Evolutionary conservation across 2,888 invertebrate genomes (phyloP).

Genomic region (Halocaridina rubra): DNA sequence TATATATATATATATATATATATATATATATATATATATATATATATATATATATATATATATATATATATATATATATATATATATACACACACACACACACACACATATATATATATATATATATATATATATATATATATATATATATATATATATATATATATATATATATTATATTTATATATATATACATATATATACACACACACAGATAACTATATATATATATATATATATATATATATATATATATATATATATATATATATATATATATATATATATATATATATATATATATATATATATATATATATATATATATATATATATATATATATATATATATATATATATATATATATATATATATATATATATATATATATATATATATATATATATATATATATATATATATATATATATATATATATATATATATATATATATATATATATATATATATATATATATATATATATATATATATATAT

Average conservation of each 20-base stretch:
- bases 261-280: not conserved
- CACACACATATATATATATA: constrained; percentile 1
- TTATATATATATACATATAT: not conserved
- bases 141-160: constrained; percentile 26
- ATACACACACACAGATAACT: not conserved
- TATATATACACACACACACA: not conserved
- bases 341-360: not conserved
- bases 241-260: constrained; percentile 22
- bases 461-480: too few relatives aligned
- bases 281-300: not conserved
- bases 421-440: too few relatives aligned
- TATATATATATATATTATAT: not conserved
- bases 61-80: not conserved
- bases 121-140: constrained; percentile 31
- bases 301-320: not conserved
- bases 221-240: constrained; percentile 16
- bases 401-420: too few relatives aligned
- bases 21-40: not conserved
- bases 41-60: not conserved
- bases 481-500: too few relatives aligned
- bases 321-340: not conserved
- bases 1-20: not conserved
- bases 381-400: too few relatives aligned
- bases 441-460: too few relatives aligned
- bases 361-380: too few relatives aligned